Conservation (phyloP, 1,140 invertebrate genomes). For the Bombus waltoni region DNA sequence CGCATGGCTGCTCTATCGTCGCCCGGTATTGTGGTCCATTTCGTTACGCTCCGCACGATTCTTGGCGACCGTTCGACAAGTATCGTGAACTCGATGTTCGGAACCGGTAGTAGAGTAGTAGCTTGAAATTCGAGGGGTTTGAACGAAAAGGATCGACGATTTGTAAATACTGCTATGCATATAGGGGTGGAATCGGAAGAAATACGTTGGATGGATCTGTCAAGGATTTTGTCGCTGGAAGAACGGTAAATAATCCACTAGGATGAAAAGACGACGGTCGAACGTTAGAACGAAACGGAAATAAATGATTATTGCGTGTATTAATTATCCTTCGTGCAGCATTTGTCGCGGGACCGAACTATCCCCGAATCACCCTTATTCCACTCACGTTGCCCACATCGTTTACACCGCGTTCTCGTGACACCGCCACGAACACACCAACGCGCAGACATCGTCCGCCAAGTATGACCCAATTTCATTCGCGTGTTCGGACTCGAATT, state of each 20-base stretch:
- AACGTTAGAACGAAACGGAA: background rate
- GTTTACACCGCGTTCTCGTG: conserved; percentile 46
- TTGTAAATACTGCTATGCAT: background rate
- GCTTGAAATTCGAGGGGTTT: background rate
- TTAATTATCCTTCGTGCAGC: conserved; percentile 14
- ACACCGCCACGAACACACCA: background rate
- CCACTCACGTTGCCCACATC: conserved; percentile 58
- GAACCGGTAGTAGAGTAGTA: background rate
- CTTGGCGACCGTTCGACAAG: background rate
- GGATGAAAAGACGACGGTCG: no score
- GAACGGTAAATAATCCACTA: no score
- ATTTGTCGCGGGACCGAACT: background rate
- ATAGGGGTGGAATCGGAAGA: no score
- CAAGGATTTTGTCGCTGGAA: no score
- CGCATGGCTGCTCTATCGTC: conserved; percentile 13
- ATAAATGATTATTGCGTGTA: background rate
- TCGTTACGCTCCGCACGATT: conserved; percentile 17
- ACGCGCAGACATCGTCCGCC: background rate
- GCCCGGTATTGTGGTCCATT: background rate
- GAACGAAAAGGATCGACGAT: background rate
- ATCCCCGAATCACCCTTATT: conserved; percentile 21
- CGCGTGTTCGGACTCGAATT: conserved; percentile 67
- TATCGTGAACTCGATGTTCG: background rate
- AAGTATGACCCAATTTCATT: conserved; percentile 63
- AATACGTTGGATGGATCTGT: no score